Evolutionary conservation across 2,797 vertebrate species (phyloP).

Genomic region (Neopelma chrysocephalum): DNA sequence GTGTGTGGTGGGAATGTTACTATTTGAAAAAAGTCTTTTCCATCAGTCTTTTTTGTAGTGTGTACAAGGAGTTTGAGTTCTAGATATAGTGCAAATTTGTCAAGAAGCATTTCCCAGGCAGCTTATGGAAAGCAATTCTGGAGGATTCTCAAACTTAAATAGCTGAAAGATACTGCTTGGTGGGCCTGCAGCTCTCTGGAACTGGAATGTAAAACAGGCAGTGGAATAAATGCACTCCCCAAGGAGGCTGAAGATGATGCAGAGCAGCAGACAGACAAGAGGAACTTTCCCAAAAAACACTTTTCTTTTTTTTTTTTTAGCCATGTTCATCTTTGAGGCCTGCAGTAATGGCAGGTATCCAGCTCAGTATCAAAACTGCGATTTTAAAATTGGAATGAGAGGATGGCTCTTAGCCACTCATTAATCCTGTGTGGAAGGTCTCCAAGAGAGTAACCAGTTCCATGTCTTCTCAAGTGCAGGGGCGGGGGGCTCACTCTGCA

Average conservation of each 20-base stretch:
- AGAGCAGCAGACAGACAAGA: not conserved
- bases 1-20: not conserved
- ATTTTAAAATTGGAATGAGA: constrained; percentile 39
- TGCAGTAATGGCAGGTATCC: constrained; percentile 44
- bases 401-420: constrained; percentile 26
- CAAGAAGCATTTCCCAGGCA: constrained; percentile 22
- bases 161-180: constrained; percentile 10
- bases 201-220: constrained; percentile 28
- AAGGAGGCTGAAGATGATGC: not conserved
- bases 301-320: not conserved
- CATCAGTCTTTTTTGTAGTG: not conserved
- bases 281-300: not conserved
- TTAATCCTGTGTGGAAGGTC: constrained; percentile 38
- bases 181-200: constrained; percentile 2
- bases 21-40: not conserved
- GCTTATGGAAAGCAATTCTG: constrained; percentile 5
- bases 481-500: not conserved
- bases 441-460: constrained; percentile 2
- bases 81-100: not conserved
- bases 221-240: not conserved
- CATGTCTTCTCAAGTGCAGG: not conserved
- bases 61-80: not conserved
- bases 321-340: constrained; percentile 23
- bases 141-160: constrained; percentile 18
- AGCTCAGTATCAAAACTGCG: constrained; percentile 10